Base-by-base conservation (phyloP, 2,888 invertebrate genomes). In the Conus canariensis region DNA sequence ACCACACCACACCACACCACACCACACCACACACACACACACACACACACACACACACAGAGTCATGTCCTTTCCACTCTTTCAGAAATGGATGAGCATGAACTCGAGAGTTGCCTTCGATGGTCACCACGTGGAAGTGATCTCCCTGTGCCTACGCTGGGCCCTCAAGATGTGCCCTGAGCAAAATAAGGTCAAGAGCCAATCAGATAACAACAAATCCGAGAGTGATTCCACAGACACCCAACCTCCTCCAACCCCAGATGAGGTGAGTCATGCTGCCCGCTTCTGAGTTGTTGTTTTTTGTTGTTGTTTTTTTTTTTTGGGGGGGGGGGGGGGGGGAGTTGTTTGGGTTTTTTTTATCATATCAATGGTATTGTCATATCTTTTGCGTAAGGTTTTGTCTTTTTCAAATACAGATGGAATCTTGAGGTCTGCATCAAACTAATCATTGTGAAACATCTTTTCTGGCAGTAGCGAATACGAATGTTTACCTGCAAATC, bases 1-100 rank as follows among this genome's bases (percentile, higher is more conserved):
- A 74, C 30, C 30, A 30, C 30, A 30, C 30, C 30, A 30, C 30
- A 30, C 30, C 30, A 30, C 30, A 30, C 30, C 30, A 30, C 30
- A 30, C 30, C 60, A 64, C 60, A 74, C n/a, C 74, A 74, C 74
- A 74, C 74, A n/a, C 1, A 74, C n/a, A 74, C 25, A 74, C 74
- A 74, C 74, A 74, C 74, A 74, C 25, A 74, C 74, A n/a, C n/a
- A 74, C n/a, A 74, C n/a, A 74, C 74, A 74, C 25, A n/a, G 3
- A 45, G 45, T 45, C 64, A 64, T 16, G 16, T 16, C 10, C 16
- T 80, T 30, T 80, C 14, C 14, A 8, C 30, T 30, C 30, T 19
- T 9, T 3, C 89, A 89, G 89, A 85, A 85, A 77, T 89, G 89
- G 89, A 89, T 89, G 74, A 89, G 89, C 85, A 89, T 89, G 89